A percentile compares a stretch with the other conserved stretches of the same genome.
Evolutionary conservation across 2,888 invertebrate species (phyloP).

Genomic region (Cactoblastis cactorum): DNA sequence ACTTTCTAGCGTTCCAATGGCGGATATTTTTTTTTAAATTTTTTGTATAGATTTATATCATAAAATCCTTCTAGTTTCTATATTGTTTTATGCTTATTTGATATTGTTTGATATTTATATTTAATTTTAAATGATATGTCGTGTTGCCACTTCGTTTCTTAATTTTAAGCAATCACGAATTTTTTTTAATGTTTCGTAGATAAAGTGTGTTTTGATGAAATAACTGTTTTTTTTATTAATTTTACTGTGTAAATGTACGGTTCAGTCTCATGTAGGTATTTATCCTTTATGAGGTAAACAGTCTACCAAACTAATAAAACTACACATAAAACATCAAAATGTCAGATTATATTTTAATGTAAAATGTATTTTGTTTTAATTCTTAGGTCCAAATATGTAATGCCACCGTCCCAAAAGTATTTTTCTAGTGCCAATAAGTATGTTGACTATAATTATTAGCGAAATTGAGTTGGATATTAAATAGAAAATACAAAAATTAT

Average conservation of each 20-base stretch:
- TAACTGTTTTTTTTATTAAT: background rate
- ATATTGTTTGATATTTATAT: no score
- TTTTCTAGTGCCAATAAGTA: constrained; percentile 8
- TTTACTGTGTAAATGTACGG: background rate
- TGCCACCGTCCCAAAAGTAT: constrained; percentile 11
- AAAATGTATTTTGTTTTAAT: background rate
- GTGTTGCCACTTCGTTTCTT: background rate
- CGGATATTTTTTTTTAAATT: no score
- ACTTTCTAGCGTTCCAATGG: no score
- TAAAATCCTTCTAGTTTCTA: no score
- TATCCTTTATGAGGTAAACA: no score
- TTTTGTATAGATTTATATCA: no score
- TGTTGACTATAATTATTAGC: background rate
- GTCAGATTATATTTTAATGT: background rate
- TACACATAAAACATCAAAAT: no score
- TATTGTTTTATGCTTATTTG: no score
- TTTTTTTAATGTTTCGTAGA: background rate
- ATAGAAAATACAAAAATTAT: background rate
- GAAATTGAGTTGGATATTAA: background rate
- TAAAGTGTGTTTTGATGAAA: background rate
- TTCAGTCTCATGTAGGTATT: no score
- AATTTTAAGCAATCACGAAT: background rate
- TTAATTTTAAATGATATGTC: background rate
- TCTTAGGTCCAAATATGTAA: constrained; percentile 5
- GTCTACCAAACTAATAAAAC: no score